Base-by-base conservation (phyloP, 2,888 invertebrate genomes). In the Hyles lineata region DNA sequence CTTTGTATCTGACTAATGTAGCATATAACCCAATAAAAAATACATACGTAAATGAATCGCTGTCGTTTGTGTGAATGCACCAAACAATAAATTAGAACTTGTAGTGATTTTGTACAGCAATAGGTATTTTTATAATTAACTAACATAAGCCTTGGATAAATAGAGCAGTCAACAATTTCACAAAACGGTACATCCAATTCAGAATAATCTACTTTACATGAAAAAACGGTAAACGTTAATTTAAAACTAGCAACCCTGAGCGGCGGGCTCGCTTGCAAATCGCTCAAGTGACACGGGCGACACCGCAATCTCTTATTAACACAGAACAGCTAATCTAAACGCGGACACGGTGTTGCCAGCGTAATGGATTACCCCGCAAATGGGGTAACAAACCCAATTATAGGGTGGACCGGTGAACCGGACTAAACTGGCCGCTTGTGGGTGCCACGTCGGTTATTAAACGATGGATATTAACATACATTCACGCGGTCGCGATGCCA, bases 331-430 rank as follows among this genome's bases (percentile, higher is more conserved):
- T 85, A 87, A 86, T 87, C 85, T 85, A 81, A 85, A 83, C 81
- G 82, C 82, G 82, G 83, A 80, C 85, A 76, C 77, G 70, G 84
- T 83, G 84, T 83, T 83, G 84, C 86, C 83, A 85, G 79, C 77
- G 78, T 89, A 89, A 89, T 88, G 85, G 86, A 89, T 90, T 85
- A 89, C 87, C 85, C 85, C 77, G 80, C 79, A 79, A 86, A 85
- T 86, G 81, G 87, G 86, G 85, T 86, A 87, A 86, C 85, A 80
- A 81, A 84, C 83, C 87, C 87, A 90, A 89, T 89, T 89, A 89
- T 77, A 83, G 83, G 82, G 82, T 78, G 75, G 73, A 78, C 79
- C 79, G 77, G 81, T 78, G 79, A 79, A 70, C 73, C 78, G 52
- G 71, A 73, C 70, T 70, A 29, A 70, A 71, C 71, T n/a, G 72